These are phyloP conservation scores for Schrankia costaestrigalis DNA, from an alignment of 2,888 invertebrate genomes.

Conservation along the genomic window DNA sequence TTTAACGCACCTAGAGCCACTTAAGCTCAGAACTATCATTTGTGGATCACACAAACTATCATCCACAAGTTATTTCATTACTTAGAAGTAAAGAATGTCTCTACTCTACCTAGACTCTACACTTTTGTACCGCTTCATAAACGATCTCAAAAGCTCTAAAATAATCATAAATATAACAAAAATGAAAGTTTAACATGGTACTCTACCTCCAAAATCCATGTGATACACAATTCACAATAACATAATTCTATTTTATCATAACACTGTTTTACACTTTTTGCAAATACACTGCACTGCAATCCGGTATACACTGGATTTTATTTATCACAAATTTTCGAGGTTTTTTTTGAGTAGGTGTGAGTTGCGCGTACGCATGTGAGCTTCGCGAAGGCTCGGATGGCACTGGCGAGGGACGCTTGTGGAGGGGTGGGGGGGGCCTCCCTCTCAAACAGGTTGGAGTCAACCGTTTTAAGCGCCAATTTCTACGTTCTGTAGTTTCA, in stretches of 20 bases:
- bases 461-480: conserved; percentile 71
- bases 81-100: too few relatives aligned
- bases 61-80: too few relatives aligned
- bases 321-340: conserved; percentile 35
- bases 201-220: conserved; percentile 72
- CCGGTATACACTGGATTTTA: conserved; percentile 49
- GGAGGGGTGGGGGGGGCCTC: conserved; percentile 39
- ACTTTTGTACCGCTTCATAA: too few relatives aligned
- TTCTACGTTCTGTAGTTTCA: conserved; percentile 54
- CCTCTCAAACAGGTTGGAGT: conserved; percentile 70
- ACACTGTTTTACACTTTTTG: conserved; percentile 28
- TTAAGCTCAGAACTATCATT: too few relatives aligned
- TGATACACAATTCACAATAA: conserved; percentile 63
- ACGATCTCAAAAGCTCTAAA: too few relatives aligned
- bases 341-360: conserved; percentile 34
- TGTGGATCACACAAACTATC: too few relatives aligned
- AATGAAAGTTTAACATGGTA: neutral
- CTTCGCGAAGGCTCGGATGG: conserved; percentile 56
- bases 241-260: conserved; percentile 43
- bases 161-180: too few relatives aligned
- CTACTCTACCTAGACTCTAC: neutral
- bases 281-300: conserved; percentile 69
- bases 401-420: conserved; percentile 45
- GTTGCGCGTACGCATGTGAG: conserved; percentile 48
- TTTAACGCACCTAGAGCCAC: too few relatives aligned